A percentile compares a stretch with the other conserved stretches of the same genome.
Evolutionary conservation across 2,113 vertebrate genomes (phyloP).

Genomic region (Noturus placidus): DNA sequence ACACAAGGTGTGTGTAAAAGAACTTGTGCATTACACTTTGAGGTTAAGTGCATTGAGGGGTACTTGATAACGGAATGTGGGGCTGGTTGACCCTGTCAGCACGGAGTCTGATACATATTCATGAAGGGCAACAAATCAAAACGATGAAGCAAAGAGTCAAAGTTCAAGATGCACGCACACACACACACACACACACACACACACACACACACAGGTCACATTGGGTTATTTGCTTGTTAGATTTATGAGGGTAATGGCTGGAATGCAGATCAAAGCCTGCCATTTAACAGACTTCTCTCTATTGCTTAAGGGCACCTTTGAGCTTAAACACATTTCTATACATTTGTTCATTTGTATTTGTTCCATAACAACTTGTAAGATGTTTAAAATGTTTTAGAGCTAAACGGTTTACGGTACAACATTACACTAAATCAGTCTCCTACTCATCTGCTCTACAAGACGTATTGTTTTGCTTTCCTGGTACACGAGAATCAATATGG

Average conservation of each 20-base stretch:
- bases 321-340: not conserved
- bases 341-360: not conserved
- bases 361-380: not conserved
- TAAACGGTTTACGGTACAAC: not conserved
- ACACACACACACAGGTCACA: constrained; percentile 26
- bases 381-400: not conserved
- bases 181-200: constrained; percentile 10
- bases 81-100: constrained; percentile 48
- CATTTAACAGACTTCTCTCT: constrained; percentile 7
- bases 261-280: constrained; percentile 1
- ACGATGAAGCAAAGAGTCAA: constrained; percentile 48
- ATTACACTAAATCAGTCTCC: not conserved
- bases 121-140: constrained; percentile 42
- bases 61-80: not conserved
- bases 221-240: constrained; percentile 9
- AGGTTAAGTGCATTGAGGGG: not conserved
- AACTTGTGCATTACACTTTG: no score
- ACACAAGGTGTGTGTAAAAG: not conserved
- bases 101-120: constrained; percentile 54
- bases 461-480: not conserved
- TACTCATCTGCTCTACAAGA: not conserved
- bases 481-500: not conserved
- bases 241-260: constrained; percentile 16
- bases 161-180: constrained; percentile 11
- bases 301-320: not conserved